Base-by-base conservation (phyloP, 2,113 vertebrate genomes). In the Spheniscus mendiculus region DNA sequence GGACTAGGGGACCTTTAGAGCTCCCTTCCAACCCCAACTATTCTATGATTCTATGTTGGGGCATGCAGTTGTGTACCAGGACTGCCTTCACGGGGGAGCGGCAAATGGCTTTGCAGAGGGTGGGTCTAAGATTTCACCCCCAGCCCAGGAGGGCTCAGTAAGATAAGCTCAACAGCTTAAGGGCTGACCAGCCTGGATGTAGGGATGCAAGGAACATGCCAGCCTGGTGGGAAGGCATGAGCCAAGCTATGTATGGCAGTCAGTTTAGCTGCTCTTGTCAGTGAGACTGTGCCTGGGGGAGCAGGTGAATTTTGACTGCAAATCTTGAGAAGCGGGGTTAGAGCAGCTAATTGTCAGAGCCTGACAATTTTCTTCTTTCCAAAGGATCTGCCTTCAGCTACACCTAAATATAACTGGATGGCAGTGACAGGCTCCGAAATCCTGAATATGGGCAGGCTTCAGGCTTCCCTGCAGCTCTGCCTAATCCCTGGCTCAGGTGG, bases 361-460 rank as follows among this genome's bases (percentile, higher is more conserved):
- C 56, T 82, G 83, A 42, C 36, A 87, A 29, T 84, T 89, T 94
- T 83, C 78, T 86, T 59, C 25, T 61, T 82, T 89, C 69, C 20
- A 27, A 77, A 87, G 27, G 61, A 78, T 50, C 34, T 11, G 81
- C 6, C 29, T 91, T 92, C 84, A 91, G 8, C 71, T 86, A 36
- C 40, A 87, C 50, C 83, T 87, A 89, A 89, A 79, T 85, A 78
- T 82, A 94, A 61, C 34, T 25, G 8, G 1, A 50, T 61, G 61
- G 30, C 40, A 91, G 40, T 61, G 55, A 79, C 44, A 66, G 56
- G 73, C 65, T 82, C 61, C 1, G 5, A 89, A 89, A 56, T 6
- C 26, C 30, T 1, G 5, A 79, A 79, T 36, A 72, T 7, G n/a
- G 44, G 40, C 56, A 84, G 52, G 27, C 56, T 92, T 92, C 83